A percentile compares a stretch with the other conserved stretches of the same genome.
Conservation (phyloP, 2,888 invertebrate species). For the Aphelenchoides bicaudatus region DNA sequence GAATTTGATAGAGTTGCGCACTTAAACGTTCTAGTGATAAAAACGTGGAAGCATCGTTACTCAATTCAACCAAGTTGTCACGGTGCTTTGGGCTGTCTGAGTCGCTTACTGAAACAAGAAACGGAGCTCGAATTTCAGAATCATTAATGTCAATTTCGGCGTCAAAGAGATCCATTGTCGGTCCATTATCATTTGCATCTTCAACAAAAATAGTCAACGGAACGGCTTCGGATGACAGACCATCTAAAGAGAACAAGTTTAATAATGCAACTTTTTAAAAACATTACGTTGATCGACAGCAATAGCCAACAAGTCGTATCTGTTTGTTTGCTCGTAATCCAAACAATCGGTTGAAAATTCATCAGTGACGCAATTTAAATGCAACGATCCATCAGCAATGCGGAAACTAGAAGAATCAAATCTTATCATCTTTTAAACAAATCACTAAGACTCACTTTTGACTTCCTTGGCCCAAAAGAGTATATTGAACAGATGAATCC, state of each 20-base stretch:
- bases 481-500: conserved; percentile 17
- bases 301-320: conserved; percentile 8
- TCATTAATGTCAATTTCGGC: conserved; percentile 35
- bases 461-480: conserved; percentile 12
- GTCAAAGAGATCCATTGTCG: conserved; percentile 37
- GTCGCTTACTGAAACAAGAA: conserved; percentile 27
- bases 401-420: conserved; percentile 14
- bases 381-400: background rate
- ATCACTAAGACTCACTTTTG: conserved; percentile 6
- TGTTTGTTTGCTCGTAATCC: background rate
- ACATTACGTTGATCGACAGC: conserved; percentile 17
- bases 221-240: conserved; percentile 24
- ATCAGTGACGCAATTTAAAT: background rate
- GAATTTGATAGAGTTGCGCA: background rate
- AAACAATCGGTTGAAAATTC: conserved; percentile 13
- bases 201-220: conserved; percentile 34
- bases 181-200: conserved; percentile 38
- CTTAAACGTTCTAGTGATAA: background rate
- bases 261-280: background rate
- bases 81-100: conserved; percentile 2
- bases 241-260: conserved; percentile 19
- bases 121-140: conserved; percentile 38
- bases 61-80: conserved; percentile 4
- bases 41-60: conserved; percentile 1
- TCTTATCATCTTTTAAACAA: background rate